Evolutionary conservation across 2,888 invertebrate genomes (phyloP).

Genomic region (Rotaria macrura): DNA sequence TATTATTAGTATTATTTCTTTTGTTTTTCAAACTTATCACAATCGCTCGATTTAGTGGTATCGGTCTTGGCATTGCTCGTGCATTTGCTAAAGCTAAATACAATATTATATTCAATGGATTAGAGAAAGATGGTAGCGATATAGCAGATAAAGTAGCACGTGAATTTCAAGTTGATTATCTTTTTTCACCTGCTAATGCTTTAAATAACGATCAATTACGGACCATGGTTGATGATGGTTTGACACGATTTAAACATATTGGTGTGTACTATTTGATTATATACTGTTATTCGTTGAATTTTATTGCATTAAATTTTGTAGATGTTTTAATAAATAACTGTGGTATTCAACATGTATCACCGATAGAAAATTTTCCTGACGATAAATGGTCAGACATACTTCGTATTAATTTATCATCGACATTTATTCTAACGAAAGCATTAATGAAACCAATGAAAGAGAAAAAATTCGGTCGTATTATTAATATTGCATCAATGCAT

Average conservation of each 20-base stretch:
- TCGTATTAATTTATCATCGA: conserved; percentile 39
- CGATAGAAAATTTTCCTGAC: conserved; percentile 40
- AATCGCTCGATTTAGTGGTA: not conserved
- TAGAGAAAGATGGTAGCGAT: not conserved
- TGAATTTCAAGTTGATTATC: not conserved
- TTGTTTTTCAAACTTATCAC: not conserved
- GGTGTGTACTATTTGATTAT: not conserved
- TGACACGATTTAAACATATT: not conserved
- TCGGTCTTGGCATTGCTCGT: conserved; percentile 2
- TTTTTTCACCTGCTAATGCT: conserved; percentile 5
- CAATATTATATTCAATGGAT: conserved; percentile 15
- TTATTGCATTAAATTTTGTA: no score
- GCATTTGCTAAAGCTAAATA: conserved; percentile 18
- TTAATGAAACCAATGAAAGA: conserved; percentile 39
- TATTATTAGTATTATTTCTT: not conserved
- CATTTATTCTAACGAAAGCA: conserved; percentile 39
- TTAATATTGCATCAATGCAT: conserved; percentile 43
- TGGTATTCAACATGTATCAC: conserved; percentile 39
- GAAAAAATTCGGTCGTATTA: conserved; percentile 41
- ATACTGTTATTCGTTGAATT: conserved; percentile 13
- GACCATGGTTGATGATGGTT: not conserved
- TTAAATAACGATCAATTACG: not conserved
- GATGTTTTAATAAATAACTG: conserved; percentile 43
- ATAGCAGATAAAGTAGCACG: not conserved
- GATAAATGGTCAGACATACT: conserved; percentile 42